Evolutionary conservation across 2,888 invertebrate genomes (phyloP).

Genomic region (Tiliacea aurago): DNA sequence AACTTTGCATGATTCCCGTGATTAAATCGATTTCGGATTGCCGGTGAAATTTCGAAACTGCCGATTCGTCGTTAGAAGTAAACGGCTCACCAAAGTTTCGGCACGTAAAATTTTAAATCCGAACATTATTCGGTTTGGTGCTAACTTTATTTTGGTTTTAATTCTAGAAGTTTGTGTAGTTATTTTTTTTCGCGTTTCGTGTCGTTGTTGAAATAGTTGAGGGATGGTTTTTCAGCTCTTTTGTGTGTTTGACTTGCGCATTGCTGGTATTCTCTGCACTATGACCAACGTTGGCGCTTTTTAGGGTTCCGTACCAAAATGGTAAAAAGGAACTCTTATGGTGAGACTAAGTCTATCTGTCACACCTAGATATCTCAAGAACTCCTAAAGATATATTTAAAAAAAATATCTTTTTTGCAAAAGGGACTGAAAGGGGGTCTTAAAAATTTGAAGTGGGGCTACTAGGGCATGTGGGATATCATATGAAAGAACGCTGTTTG

Average conservation of each 20-base stretch:
- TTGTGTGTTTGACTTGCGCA: slow-evolving; percentile 24
- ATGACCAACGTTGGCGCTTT: background rate
- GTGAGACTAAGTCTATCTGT: no score
- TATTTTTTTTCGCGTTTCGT: slow-evolving; percentile 27
- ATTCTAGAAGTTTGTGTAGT: slow-evolving; percentile 50
- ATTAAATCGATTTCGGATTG: slow-evolving; percentile 90
- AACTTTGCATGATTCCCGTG: slow-evolving; percentile 89
- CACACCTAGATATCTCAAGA: no score
- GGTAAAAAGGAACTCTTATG: no score
- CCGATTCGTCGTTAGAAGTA: slow-evolving; percentile 85
- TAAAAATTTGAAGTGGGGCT: no score
- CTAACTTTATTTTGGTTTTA: slow-evolving; percentile 73
- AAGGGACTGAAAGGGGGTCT: no score
- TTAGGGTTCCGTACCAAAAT: no score
- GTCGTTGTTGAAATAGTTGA: slow-evolving; percentile 35
- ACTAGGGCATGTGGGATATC: no score
- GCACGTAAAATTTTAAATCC: slow-evolving; percentile 83
- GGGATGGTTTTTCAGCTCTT: slow-evolving; percentile 32
- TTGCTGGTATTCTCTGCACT: slow-evolving; percentile 18
- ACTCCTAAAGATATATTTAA: no score
- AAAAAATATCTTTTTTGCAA: no score
- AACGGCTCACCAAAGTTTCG: slow-evolving; percentile 80
- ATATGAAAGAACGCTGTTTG: no score
- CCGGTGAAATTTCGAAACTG: slow-evolving; percentile 86
- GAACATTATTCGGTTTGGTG: slow-evolving; percentile 76